Evolutionary conservation across 1,140 invertebrate species (phyloP), one percentile per base, ranked within the genome.

Genomic region (Pemphigus obesinymphae): DNA sequence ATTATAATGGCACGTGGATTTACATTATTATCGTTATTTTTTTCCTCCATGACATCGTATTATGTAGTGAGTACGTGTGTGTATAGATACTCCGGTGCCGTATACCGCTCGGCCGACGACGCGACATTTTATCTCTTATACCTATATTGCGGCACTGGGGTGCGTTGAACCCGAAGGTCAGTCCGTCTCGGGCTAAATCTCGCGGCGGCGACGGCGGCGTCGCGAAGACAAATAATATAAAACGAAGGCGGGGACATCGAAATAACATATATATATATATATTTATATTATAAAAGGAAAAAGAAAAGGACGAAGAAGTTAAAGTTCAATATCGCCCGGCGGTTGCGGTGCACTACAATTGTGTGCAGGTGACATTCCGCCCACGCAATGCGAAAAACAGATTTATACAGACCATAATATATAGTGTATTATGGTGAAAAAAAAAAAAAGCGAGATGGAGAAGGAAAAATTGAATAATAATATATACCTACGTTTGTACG

Each of bases 91-190:
- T n/a, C n/a, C n/a, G n/a, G n/a, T 15, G 20, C 48, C 20, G 15
- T 66, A n/a, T 66, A 34, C 73, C 17, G 20, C n/a, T 7, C n/a
- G n/a, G 50, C 15, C 43, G 43, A 23, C 75, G 31, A 15, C 31
- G 31, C 76, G 37, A 50, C 43, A 29, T 43, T 43, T 43, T 26
- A 70, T 43, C 37, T 40, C 37, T 66, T 34, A 37, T 43, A 43
- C 13, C 1, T 45, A 11, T 45, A 45, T 45, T 11, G n/a, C 40
- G 68, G 66, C 34, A n/a, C 43, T 45, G 23, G 70, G 55, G 76
- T 80, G 55, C 76, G 76, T 80, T 80, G 76, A 80, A 80, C 76
- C 23, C 76, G 76, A 80, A 80, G 76, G 76, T 80, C 76, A 63
- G 53, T 26, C 23, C 50, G 76, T 61, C 76, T 58, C 34, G 37